Evolutionary conservation across 2,888 invertebrate genomes (phyloP), one percentile per base, ranked within the genome.

Genomic region (Anoncus sp.): DNA sequence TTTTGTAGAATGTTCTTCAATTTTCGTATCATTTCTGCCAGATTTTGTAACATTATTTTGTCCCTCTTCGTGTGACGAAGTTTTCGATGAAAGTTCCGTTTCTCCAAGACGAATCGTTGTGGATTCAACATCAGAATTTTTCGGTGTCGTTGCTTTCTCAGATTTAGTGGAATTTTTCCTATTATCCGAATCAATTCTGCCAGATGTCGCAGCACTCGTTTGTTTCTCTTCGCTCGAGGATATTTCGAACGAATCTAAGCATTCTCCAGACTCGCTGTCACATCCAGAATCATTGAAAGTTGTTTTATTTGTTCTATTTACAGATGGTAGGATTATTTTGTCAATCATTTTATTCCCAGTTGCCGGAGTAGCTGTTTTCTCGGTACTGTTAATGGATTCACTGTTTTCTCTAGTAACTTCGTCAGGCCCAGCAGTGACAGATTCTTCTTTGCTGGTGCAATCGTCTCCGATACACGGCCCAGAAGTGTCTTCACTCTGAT

Each of bases 271-370:
- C 12, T 31, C 43, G 12, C 16, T 38, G 27, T 55, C 31, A 7
- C 75, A 75, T 10, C 2, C 22, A 51, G 75, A 43, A 24, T 59
- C 43, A 20, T 71, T 51, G 1, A 27, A 10, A 12, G 10, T 18
- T 10, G 14, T 70, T 43, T 35, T 12, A 40, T 22, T 38, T 10
- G 14, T 35, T 22, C 2, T 38, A 16, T 38, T 7, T 5, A n/a
- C 22, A 3, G 59, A 38, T 7, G n/a, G 9, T 18, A 22, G 16
- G 2, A 43, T 45, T 22, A 51, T 24, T 51, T 10, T 4, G 14
- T 31, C 66, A 2, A 35, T 27, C 9, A 31, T 18, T 40, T 67
- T 38, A 14, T 55, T 40, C 14, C 45, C 66, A 18, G 14, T 22
- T 49, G 27, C 14, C 16, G 35, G 27, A 16, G 16, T 24, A 10